A percentile compares a stretch with the other conserved stretches of the same genome.
These are phyloP conservation scores for Muscidifurax raptorellus DNA, from an alignment of 1,140 invertebrate species.

Conservation along the genomic window DNA sequence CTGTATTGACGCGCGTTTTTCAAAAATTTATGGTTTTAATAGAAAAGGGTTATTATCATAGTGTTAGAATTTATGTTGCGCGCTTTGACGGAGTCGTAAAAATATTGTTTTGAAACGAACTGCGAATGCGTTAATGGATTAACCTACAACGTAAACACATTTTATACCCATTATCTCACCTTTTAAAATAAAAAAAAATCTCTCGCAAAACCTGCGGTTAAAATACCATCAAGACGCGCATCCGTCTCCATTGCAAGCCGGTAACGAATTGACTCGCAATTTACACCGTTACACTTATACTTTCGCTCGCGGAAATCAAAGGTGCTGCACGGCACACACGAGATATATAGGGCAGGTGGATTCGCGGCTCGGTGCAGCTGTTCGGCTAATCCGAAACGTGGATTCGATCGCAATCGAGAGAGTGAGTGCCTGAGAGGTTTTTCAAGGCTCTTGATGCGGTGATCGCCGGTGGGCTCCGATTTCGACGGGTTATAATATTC, in stretches of 20 bases:
- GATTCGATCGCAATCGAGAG: constrained; percentile 30
- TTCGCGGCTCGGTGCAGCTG: not conserved
- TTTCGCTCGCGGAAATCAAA: constrained; percentile 38
- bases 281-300: constrained; percentile 33
- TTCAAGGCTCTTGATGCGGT: not conserved
- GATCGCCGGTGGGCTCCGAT: not conserved
- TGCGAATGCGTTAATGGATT: no score
- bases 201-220: not conserved
- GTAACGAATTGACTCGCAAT: constrained; percentile 36
- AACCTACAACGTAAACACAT: no score
- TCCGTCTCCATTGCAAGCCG: constrained; percentile 40
- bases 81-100: not conserved
- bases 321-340: not conserved
- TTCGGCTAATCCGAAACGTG: constrained; percentile 22
- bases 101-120: no score
- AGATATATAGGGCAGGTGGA: not conserved
- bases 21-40: not conserved
- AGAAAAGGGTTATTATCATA: not conserved
- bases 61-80: not conserved
- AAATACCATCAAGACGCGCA: constrained; percentile 19
- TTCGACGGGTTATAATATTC: not conserved
- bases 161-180: no score
- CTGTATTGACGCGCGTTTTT: constrained; percentile 11
- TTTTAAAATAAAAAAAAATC: not conserved
- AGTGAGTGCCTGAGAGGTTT: constrained; percentile 4